Evolutionary conservation across 2,888 invertebrate species (phyloP).

Genomic region (Druceiella hillmani): DNA sequence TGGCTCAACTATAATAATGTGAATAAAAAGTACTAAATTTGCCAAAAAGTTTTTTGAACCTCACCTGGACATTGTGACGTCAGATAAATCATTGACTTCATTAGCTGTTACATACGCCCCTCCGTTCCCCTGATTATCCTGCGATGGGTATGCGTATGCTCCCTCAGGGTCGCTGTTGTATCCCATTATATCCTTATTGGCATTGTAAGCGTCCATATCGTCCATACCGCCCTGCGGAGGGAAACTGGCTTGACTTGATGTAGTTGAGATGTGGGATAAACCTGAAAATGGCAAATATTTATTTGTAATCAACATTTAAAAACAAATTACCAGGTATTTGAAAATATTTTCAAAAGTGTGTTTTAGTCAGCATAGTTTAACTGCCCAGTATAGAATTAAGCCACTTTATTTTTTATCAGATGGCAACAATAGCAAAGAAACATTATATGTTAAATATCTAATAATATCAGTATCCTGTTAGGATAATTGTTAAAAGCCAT

Average conservation of each 20-base stretch:
- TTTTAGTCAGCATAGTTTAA: too few species aligned
- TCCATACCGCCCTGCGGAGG: conserved; percentile 63
- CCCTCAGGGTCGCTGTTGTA: conserved; percentile 44
- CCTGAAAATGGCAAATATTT: conserved; percentile 39
- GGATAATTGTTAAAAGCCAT: too few species aligned
- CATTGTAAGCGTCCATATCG: conserved; percentile 48
- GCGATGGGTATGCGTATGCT: conserved; percentile 43
- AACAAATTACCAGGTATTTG: too few species aligned
- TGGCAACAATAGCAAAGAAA: too few species aligned
- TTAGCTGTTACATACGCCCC: conserved; percentile 25
- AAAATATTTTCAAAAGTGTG: too few species aligned
- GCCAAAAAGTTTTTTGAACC: conserved; percentile 4
- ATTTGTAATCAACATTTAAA: too few species aligned
- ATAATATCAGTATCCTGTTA: too few species aligned
- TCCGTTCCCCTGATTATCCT: conserved; percentile 27
- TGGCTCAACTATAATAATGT: too few species aligned
- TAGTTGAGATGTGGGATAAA: conserved; percentile 51
- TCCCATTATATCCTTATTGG: conserved; percentile 59
- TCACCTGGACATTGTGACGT: conserved; percentile 47
- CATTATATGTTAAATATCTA: too few species aligned
- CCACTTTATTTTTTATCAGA: too few species aligned
- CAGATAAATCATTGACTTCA: conserved; percentile 41
- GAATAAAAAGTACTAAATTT: not conserved
- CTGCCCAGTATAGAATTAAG: too few species aligned
- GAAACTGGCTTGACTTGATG: conserved; percentile 46